A percentile compares a stretch with the other conserved stretches of the same genome.
phyloP scores from a whole-genome alignment of 2,888 invertebrate species.

The Pardosa pseudoannulata region DNA sequence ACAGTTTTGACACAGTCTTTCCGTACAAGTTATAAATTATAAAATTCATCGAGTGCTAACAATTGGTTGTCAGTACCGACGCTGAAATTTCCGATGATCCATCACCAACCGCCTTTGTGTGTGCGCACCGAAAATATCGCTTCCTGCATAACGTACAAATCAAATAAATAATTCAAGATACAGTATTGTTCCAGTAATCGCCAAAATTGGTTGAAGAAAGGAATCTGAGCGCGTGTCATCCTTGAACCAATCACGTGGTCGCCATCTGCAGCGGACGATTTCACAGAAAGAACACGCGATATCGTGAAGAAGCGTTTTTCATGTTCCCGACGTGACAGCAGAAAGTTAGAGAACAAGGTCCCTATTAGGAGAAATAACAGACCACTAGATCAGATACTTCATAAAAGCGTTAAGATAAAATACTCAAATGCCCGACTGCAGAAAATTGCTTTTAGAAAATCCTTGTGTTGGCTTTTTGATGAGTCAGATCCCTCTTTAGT shows the following conservation, averaged over 20 bases:
- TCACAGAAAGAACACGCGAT: conserved; percentile 45
- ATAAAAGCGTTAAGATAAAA: neutral
- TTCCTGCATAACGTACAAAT: conserved; percentile 58
- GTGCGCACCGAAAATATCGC: conserved; percentile 43
- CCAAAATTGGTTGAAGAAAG: conserved; percentile 60
- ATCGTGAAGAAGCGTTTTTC: conserved; percentile 55
- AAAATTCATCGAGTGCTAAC: conserved; percentile 52
- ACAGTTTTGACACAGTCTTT: conserved; percentile 25
- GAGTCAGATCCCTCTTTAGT: neutral
- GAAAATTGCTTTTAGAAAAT: neutral
- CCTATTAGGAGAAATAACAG: conserved; percentile 1
- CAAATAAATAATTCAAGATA: conserved; percentile 59
- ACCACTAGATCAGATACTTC: neutral
- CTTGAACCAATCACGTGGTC: conserved; percentile 68
- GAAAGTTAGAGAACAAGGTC: conserved; percentile 37
- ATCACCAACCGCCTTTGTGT: conserved; percentile 55
- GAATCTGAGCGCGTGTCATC: conserved; percentile 59
- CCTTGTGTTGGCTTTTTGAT: neutral
- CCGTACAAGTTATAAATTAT: conserved; percentile 39
- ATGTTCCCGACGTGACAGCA: conserved; percentile 41
- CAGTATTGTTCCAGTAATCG: conserved; percentile 70
- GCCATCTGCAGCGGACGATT: conserved; percentile 28
- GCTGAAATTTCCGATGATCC: conserved; percentile 39
- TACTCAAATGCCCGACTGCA: neutral
- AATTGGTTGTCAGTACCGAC: conserved; percentile 29